Evolutionary conservation across 2,888 invertebrate genomes (phyloP), one percentile per base, ranked within the genome.

Genomic region (Epicampocera succincta): DNA sequence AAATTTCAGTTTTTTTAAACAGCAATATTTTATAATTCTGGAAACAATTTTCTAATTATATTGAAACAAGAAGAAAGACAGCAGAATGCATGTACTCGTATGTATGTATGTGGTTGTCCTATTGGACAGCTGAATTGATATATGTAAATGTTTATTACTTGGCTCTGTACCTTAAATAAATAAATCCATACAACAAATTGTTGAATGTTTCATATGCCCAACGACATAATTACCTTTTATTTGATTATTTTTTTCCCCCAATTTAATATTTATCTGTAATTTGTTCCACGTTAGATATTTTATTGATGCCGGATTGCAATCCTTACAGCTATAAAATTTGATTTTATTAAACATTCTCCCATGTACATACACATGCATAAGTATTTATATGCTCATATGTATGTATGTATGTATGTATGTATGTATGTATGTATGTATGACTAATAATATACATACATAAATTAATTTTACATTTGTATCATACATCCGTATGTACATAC

Each of bases 171-270:
- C n/a, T n/a, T n/a, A n/a, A n/a, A n/a, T n/a, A n/a, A 3, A 4
- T 40, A 21, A 52, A 33, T 9, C 33, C 33, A 75, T 25, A 60
- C 65, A 68, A 42, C 71, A 76, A 75, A 71, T 80, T 80, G 80
- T 72, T 80, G 80, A 80, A 76, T 76, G 68, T 72, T 72, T 68
- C 50, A 68, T n/a, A 12, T 3, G 46, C 54, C 25, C n/a, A 33
- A 40, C n/a, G 61, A 69, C 19, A 38, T 17, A 19, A 46, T 19
- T 68, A 80, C 66, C 75, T 61, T 72, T 72, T 52, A n/a, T 56
- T 13, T 15, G 44, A 11, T 13, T 65, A 25, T 50, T 38, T 48
- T 42, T 60, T 63, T 52, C 2, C 11, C 25, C 15, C 38, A 50
- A 8, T 17, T 25, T 21, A 25, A 15, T 25, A 29, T 61, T 54